Evolutionary conservation across 2,888 invertebrate species (phyloP).

Genomic region (Nephrocerus scutellatus): DNA sequence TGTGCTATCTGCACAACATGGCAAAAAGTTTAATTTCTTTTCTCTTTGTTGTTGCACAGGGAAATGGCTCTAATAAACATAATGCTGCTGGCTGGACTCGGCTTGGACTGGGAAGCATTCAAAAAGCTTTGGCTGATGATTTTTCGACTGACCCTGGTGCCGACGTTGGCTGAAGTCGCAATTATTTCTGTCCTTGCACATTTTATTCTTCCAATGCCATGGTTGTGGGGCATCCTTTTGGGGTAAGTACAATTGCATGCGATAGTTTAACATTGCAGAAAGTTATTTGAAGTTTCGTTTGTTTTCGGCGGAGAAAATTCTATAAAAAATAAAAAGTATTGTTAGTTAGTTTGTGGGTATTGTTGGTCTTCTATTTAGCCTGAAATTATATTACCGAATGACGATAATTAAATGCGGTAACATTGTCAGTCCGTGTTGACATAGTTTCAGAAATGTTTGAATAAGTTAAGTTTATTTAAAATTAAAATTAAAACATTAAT

Average conservation of each 20-base stretch:
- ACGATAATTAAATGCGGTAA: too few relatives aligned
- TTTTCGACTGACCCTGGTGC: conserved; percentile 53
- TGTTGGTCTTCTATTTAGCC: too few relatives aligned
- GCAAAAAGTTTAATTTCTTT: not conserved
- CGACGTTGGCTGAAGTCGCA: conserved; percentile 55
- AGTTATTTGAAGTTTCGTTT: too few relatives aligned
- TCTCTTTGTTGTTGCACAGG: conserved; percentile 37
- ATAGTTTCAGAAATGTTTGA: too few relatives aligned
- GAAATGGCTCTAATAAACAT: conserved; percentile 59
- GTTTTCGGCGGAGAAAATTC: too few relatives aligned
- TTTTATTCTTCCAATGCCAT: conserved; percentile 54
- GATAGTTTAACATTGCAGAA: not conserved
- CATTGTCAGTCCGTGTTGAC: too few relatives aligned
- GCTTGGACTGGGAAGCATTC: conserved; percentile 55
- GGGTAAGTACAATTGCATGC: conserved; percentile 44
- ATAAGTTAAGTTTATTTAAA: too few relatives aligned
- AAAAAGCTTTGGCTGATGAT: conserved; percentile 52
- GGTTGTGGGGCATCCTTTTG: conserved; percentile 54
- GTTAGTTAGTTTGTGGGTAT: too few relatives aligned
- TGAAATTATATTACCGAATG: too few relatives aligned
- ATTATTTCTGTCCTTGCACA: conserved; percentile 50
- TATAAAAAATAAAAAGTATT: too few relatives aligned
- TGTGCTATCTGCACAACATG: not conserved
- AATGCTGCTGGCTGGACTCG: conserved; percentile 58
- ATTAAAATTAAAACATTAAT: too few relatives aligned